phyloP scores from a whole-genome alignment of 1,140 invertebrate genomes.

The Battus philenor region DNA sequence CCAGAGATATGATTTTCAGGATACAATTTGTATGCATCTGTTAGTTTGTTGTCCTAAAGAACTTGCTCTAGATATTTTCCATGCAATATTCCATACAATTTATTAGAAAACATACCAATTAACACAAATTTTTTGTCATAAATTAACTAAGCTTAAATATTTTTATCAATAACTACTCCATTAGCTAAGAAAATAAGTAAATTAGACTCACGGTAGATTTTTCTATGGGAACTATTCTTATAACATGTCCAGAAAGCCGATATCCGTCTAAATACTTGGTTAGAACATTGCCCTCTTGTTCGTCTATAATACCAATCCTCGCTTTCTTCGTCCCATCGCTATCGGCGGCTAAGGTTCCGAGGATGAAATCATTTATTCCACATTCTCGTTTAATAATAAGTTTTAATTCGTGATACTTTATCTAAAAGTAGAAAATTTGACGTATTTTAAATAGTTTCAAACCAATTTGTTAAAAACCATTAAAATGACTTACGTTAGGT shows the following conservation, averaged over 20 bases:
- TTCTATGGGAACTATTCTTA: slow-evolving; percentile 40
- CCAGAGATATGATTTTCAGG: too few species aligned
- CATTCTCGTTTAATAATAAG: slow-evolving; percentile 48
- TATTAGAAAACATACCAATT: too few species aligned
- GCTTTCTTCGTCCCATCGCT: slow-evolving; percentile 46
- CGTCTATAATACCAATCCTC: slow-evolving; percentile 46
- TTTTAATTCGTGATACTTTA: slow-evolving; percentile 52
- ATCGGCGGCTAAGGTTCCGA: slow-evolving; percentile 46
- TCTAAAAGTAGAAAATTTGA: slow-evolving; percentile 34
- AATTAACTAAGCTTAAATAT: too few species aligned
- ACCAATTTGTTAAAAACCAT: slow-evolving; percentile 10
- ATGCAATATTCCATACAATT: too few species aligned
- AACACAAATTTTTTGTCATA: too few species aligned
- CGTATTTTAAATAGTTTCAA: background rate
- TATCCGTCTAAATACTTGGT: slow-evolving; percentile 55
- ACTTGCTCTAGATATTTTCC: too few species aligned
- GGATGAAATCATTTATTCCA: slow-evolving; percentile 52
- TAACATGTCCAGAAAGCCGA: slow-evolving; percentile 28
- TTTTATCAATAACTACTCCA: too few species aligned
- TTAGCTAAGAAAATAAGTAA: too few species aligned
- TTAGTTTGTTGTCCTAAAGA: too few species aligned
- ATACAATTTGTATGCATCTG: too few species aligned
- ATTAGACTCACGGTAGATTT: slow-evolving; percentile 40
- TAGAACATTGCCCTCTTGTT: slow-evolving; percentile 39
- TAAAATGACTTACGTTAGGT: slow-evolving; percentile 24